Conservation (phyloP, 2,113 vertebrate species). For the Delphinus delphis region DNA sequence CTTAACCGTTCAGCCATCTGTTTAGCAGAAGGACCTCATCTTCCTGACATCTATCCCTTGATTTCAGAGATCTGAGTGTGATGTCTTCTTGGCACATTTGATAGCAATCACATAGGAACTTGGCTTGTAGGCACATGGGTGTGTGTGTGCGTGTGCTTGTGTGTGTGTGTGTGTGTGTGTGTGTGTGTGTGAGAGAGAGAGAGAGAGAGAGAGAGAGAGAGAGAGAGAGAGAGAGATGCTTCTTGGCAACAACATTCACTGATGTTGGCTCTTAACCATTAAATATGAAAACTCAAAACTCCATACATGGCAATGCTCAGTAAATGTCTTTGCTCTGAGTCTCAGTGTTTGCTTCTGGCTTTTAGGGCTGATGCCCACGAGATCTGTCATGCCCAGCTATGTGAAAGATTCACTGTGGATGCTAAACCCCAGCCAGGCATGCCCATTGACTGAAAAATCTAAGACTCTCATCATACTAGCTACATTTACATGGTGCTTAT, state of each 20-base stretch:
- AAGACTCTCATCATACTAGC: background rate
- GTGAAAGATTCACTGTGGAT: background rate
- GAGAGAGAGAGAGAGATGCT: background rate
- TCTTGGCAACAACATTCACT: slow-evolving; percentile 31
- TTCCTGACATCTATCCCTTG: background rate
- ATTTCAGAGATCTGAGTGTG: slow-evolving; percentile 11
- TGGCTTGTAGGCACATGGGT: background rate
- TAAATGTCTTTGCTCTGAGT: background rate
- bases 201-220: no score
- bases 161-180: background rate
- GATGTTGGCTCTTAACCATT: slow-evolving; percentile 3
- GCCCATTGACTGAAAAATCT: background rate
- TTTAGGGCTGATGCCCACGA: background rate
- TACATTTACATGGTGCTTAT: background rate
- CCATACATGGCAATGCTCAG: background rate
- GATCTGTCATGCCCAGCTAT: background rate
- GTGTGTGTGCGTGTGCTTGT: background rate
- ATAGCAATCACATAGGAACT: slow-evolving; percentile 2
- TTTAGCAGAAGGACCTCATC: background rate
- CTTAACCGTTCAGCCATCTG: slow-evolving; percentile 40
- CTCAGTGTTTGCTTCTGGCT: background rate
- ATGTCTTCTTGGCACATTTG: background rate
- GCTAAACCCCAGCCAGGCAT: background rate
- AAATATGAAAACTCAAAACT: slow-evolving; percentile 5
- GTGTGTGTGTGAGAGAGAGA: no score